Conservation (phyloP, 53 echinoderm and acorn worm species). For the Zoroaster sp. region DNA sequence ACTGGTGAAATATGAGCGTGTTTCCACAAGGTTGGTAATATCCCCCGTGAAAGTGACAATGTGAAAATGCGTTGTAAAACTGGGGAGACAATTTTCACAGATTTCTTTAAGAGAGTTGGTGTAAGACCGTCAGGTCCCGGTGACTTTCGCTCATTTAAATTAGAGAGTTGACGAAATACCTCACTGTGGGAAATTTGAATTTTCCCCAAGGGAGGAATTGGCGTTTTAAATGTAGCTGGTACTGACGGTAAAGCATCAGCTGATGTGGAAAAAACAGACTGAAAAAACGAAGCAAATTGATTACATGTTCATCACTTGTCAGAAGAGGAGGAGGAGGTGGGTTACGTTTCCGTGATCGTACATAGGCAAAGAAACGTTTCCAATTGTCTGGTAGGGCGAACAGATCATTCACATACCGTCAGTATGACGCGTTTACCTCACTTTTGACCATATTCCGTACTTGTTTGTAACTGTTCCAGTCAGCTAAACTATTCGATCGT, state of each 20-base stretch:
- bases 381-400: slow-evolving; percentile 28
- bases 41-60: background rate
- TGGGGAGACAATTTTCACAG: background rate
- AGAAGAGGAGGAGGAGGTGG: slow-evolving; percentile 45
- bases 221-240: background rate
- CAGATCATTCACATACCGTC: background rate
- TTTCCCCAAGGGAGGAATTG: background rate
- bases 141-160: slow-evolving; percentile 30
- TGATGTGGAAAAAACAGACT: background rate
- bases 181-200: background rate
- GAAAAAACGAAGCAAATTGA: slow-evolving; percentile 6
- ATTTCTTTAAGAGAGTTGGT: slow-evolving; percentile 15
- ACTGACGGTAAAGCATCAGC: background rate
- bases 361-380: slow-evolving; percentile 46
- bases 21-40: slow-evolving; percentile 25
- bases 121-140: slow-evolving; percentile 36
- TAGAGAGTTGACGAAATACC: background rate
- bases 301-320: background rate
- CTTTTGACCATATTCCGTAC: background rate
- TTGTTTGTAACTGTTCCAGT: background rate
- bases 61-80: slow-evolving; percentile 2
- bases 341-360: slow-evolving; percentile 39
- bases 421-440: background rate
- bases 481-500: background rate
- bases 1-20: slow-evolving; percentile 38